Base-by-base conservation (phyloP, 2,797 vertebrate genomes). In the Adrianichthys oophorus region DNA sequence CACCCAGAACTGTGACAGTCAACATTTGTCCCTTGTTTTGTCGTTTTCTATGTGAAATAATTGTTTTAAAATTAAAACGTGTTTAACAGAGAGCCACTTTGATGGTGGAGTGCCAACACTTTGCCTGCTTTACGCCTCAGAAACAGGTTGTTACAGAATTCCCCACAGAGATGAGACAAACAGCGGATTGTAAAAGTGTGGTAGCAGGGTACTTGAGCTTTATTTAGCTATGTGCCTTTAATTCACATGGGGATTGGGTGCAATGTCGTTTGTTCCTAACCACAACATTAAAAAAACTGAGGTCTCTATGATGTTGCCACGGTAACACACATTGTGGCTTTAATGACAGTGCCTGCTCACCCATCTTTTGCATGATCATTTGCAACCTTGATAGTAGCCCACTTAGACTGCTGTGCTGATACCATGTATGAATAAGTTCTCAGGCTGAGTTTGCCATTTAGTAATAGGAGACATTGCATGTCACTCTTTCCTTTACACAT, bases 291-390 rank as follows among this genome's bases (percentile, higher is more conserved):
- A 51, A 59, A 84, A 86, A 74, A 78, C 57, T 56, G 73, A 84
- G 76, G 74, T 69, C 79, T 86, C 72, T 86, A 53, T 87, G 85
- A 90, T 85, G 90, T 91, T 91, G 85, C 87, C 87, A 91, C 77
- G 85, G 90, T 86, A 90, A 91, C 88, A 63, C 86, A 89, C 82
- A 84, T 87, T 86, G 81, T 86, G 84, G 73, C 82, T 86, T 85
- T 89, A 83, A 85, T 89, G 90, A 88, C 86, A 89, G 77, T 65
- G 79, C 79, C 73, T 71, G 78, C 78, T 85, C 79, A 77, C 82
- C 79, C 83, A 79, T 85, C 81, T 77, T 79, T 79, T 68, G 42
- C 79, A 52, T 83, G 83, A 89, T 88, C 82, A 82, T 84, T 86
- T 85, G 77, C 79, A 80, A 82, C 79, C 80, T 74, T 59, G 65